Base-by-base conservation (phyloP, 2,113 vertebrate genomes). In the Paradoxurus hermaphroditus region DNA sequence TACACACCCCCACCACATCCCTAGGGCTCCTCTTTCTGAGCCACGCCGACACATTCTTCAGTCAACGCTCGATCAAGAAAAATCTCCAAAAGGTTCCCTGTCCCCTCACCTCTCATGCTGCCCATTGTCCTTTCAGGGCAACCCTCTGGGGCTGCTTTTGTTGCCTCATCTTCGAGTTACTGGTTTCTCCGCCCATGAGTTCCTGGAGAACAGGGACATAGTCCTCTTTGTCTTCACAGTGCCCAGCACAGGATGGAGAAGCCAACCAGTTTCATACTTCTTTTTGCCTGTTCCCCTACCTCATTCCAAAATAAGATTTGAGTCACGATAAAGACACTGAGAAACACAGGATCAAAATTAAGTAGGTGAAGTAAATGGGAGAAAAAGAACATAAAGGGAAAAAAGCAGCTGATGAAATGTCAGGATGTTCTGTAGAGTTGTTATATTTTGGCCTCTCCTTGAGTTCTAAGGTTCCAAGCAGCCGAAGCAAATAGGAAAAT, bases 401-500 rank as follows among this genome's bases (percentile, higher is more conserved):
- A 34, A 41, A 68, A 82, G n/a, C 21, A 92, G 14, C 75, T 68
- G 31, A 92, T 46, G 31, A 90, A 44, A 62, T 72, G 11, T n/a
- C 49, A 56, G 8, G 29, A 90, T 49, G 36, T 39, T 34, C 31
- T 46, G 4, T 41, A 34, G 7, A 68, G 51, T 53, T 90, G 56
- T 67, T 79, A 51, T 25, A 92, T 59, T 72, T 94, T 68, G 23
- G 27, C 29, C 70, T 86, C 27, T 85, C 34, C 44, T 68, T 79
- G 34, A 89, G 41, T 19, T 67, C 27, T 34, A 75, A 91, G 25
- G 41, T 73, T 56, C 51, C 44, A 83, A 73, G n/a, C 25, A 90
- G 73, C 12, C 8, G 27, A 92, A 86, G n/a, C 39, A 77, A 93
- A 88, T 14, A 56, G 51, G 29, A 75, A 96, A 89, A 53, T 23